Base-by-base conservation (phyloP, 2,113 vertebrate genomes). In the Chauna torquata region DNA sequence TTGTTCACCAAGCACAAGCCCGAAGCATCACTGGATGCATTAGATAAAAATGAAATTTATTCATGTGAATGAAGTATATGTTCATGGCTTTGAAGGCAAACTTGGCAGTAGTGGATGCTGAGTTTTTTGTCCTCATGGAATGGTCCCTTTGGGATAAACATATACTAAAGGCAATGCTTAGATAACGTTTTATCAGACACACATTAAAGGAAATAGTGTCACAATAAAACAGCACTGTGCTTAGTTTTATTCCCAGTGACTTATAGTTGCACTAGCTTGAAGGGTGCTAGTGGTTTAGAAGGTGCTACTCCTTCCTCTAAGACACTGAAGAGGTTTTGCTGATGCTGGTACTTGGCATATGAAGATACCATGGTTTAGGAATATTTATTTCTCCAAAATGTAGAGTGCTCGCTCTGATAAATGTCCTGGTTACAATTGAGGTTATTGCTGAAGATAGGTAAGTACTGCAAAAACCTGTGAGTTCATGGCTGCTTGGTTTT, bases 31-130 rank as follows among this genome's bases (percentile, higher is more conserved):
- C 97, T 97, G 97, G 96, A 96, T 97, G 64, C 87, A 97, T 96
- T 97, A 96, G 97, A 97, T 96, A 97, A 97, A 97, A 98, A 96
- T 81, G 78, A 98, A 98, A 98, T 97, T 92, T 96, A 97, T 97
- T 97, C 94, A 96, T 95, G 96, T 95, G 96, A 97, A 95, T 95
- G 94, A 95, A 96, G 81, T 88, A 83, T 78, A 52, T 23, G 18
- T 89, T 96, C 88, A 38, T 96, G 95, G 86, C 97, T 97, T 96
- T 96, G 94, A 97, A 98, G 96, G 90, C 95, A 97, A 98, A 97
- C 96, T 97, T 97, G 97, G 93, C 96, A 96, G 85, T 90, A 88
- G 84, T 96, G 96, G 86, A 94, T 95, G 90, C 96, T 97, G 86
- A 94, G 85, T 88, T 94, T 95, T 96, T 94, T 96, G 95, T 95